Evolutionary conservation across 2,888 invertebrate genomes (phyloP).

Genomic region (Smittia aterrima): DNA sequence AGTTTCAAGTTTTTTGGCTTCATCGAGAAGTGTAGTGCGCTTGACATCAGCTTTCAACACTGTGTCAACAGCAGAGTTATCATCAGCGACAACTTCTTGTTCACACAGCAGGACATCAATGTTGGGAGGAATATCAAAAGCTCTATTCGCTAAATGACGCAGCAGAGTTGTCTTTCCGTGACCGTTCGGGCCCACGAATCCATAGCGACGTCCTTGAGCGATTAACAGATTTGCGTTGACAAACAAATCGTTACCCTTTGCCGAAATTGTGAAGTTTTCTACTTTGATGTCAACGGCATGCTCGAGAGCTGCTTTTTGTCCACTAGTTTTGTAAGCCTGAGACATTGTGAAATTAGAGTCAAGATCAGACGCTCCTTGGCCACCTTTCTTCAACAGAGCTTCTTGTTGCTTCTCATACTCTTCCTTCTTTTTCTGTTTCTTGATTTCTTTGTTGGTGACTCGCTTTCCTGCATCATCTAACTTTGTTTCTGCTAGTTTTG

Average conservation of each 20-base stretch:
- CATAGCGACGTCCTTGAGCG: conserved; percentile 91
- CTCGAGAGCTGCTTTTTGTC: conserved; percentile 77
- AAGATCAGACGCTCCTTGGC: conserved; percentile 83
- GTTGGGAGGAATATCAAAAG: conserved; percentile 90
- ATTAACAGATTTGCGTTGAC: conserved; percentile 93
- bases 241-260: conserved; percentile 95
- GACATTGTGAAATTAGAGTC: conserved; percentile 96
- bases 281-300: conserved; percentile 97
- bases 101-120: conserved; percentile 96
- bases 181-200: conserved; percentile 55
- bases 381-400: conserved; percentile 78
- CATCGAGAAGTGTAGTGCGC: conserved; percentile 74
- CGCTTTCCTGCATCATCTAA: conserved; percentile 60
- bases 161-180: conserved; percentile 98
- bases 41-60: conserved; percentile 92
- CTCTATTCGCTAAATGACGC: conserved; percentile 85
- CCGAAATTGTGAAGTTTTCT: conserved; percentile 96
- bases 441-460: conserved; percentile 87
- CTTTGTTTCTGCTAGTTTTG: conserved; percentile 17
- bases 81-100: conserved; percentile 96
- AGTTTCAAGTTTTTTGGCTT: conserved; percentile 78
- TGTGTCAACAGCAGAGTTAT: conserved; percentile 88
- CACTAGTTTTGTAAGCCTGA: conserved; percentile 69
- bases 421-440: conserved; percentile 82
- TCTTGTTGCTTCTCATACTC: conserved; percentile 89